A percentile compares a stretch with the other conserved stretches of the same genome.
Evolutionary conservation across 2,888 invertebrate genomes (phyloP).

Genomic region (Notodonta dromedarius): DNA sequence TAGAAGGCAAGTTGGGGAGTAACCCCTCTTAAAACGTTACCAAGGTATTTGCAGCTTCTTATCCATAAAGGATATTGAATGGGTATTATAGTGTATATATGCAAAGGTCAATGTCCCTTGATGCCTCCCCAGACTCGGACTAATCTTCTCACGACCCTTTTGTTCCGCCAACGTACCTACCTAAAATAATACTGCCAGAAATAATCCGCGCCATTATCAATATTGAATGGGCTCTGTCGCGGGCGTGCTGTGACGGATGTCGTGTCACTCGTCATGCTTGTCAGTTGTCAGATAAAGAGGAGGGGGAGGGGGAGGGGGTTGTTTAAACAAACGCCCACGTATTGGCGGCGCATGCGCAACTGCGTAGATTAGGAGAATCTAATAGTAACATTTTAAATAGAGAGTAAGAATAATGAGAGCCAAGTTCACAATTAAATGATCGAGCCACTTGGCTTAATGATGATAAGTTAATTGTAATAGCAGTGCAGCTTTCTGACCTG

Average conservation of each 20-base stretch:
- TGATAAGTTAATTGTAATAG: too few relatives aligned
- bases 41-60: too few relatives aligned
- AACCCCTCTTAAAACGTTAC: too few relatives aligned
- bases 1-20: too few relatives aligned
- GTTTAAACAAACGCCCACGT: slow-evolving; percentile 12
- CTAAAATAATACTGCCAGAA: slow-evolving; percentile 1
- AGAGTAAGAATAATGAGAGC: too few relatives aligned
- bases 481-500: too few relatives aligned
- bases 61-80: too few relatives aligned
- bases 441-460: too few relatives aligned
- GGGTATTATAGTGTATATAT: background rate
- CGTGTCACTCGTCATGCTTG: slow-evolving; percentile 32
- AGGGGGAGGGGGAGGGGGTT: background rate
- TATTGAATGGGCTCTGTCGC: slow-evolving; percentile 4
- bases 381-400: background rate
- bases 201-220: slow-evolving; percentile 7
- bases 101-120: background rate
- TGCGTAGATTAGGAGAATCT: background rate
- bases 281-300: slow-evolving; percentile 19
- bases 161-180: background rate
- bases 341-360: slow-evolving; percentile 1
- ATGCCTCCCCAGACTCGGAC: background rate
- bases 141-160: slow-evolving; percentile 1
- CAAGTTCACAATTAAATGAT: too few relatives aligned
- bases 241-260: slow-evolving; percentile 8